Evolutionary conservation across 1,140 invertebrate genomes (phyloP), one percentile per base, ranked within the genome.

Genomic region (Nebria ingens): DNA sequence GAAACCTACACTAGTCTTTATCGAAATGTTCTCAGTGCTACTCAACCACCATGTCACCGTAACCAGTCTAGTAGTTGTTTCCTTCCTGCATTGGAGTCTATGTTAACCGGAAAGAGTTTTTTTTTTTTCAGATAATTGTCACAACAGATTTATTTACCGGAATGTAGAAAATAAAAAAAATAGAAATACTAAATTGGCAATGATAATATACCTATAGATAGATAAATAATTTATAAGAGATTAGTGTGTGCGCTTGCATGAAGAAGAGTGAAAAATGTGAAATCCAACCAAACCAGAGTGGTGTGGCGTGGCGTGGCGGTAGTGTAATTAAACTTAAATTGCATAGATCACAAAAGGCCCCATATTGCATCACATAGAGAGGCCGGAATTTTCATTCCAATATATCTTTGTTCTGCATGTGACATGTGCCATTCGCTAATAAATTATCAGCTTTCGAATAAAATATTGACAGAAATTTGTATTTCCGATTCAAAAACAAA

Each of bases 401-500:
- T 45, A 45, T 45, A 45, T 45, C 40, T 45, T 45, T 45, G 40
- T 45, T 17, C 40, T 45, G 40, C 17, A 17, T 17, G 40, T 45
- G 40, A 45, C 40, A 45, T 45, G 40, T 45, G 15, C 40, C 40
- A 45, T 45, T 45, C 40, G 40, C 9, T 45, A 45, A 45, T 45
- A 45, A 45, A 45, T 45, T 45, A 45, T 45, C 40, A 17, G 40
- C 40, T 45, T 45, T 45, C 40, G 17, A 45, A 45, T 45, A 45
- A 45, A 45, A 45, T 45, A 45, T 45, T 45, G 40, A 45, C 40
- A 45, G 40, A 45, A 12, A 45, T 45, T 45, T 45, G 40, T 45
- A 45, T 45, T 11, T 17, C 9, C 15, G 40, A 45, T 45, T 9
- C 40, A 6, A 45, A 6, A 45, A 17, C 6, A 45, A 45, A 45